These are phyloP conservation scores for Epinotia nisella DNA, from an alignment of 2,888 invertebrate species.

Conservation along the genomic window DNA sequence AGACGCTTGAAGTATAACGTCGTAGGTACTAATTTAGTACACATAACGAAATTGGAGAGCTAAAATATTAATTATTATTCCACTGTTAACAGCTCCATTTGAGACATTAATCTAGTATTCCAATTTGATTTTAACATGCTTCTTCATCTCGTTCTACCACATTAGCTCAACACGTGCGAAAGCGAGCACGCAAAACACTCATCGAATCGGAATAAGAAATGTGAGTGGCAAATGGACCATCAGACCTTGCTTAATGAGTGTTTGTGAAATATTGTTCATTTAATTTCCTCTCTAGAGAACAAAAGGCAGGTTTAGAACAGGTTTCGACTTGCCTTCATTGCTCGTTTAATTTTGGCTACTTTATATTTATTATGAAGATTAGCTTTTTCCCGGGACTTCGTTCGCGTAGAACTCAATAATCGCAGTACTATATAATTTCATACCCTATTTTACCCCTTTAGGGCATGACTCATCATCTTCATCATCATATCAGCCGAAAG, in stretches of 20 bases:
- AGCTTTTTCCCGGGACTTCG: neutral
- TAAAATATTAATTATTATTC: constrained; percentile 18
- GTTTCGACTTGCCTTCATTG: neutral
- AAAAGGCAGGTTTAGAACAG: neutral
- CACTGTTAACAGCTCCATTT: neutral
- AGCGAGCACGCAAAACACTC: neutral
- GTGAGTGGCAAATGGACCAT: neutral
- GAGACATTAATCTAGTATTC: neutral
- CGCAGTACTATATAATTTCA: too few relatives aligned
- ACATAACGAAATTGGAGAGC: constrained; percentile 11
- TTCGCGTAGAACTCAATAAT: too few relatives aligned
- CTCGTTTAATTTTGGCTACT: neutral
- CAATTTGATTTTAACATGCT: neutral
- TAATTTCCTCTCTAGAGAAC: constrained; percentile 1
- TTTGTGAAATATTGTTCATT: constrained; percentile 6
- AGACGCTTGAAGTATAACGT: neutral
- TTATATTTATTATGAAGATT: neutral
- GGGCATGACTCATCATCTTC: too few relatives aligned
- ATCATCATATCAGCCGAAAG: too few relatives aligned
- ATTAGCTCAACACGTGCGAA: neutral
- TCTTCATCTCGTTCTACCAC: neutral
- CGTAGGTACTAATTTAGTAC: neutral
- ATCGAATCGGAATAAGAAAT: neutral
- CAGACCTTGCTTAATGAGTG: constrained; percentile 13
- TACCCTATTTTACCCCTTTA: too few relatives aligned